Base-by-base conservation (phyloP, 2,797 vertebrate genomes). In the Dendrocincla tyrannina region DNA sequence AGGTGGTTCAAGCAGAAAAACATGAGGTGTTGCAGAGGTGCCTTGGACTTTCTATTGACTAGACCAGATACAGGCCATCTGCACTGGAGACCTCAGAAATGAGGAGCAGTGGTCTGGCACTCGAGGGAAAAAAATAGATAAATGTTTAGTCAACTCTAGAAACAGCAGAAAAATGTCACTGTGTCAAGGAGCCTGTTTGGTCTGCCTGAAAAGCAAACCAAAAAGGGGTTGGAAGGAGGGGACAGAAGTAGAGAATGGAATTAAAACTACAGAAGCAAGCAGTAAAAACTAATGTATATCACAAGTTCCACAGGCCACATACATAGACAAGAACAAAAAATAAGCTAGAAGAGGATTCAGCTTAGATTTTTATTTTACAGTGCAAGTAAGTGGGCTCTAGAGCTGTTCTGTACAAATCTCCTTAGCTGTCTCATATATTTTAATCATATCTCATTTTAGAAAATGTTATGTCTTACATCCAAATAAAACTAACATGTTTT, bases 371-470 rank as follows among this genome's bases (percentile, higher is more conserved):
- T 78, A 39, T 83, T 93, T 95, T 85, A 88, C 17, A 59, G 15
- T 62, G 39, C 42, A 52, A 56, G 17, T 22, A 82, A 91, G 42
- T 4, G 42, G 53, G 5, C 55, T 91, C 23, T 64, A 59, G 41
- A 81, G 27, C 70, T 75, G 10, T 85, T 90, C 28, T 50, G n/a
- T 81, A 56, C 49, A 89, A 87, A 90, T 88, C 74, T 91, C 49
- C 60, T 15, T 50, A 78, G 35, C 42, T 82, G 42, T 63, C 68
- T 87, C 75, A 37, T 93, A 74, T 18, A 56, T 81, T 96, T 96
- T 95, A 92, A 91, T 94, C 84, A 79, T 81, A 68, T 37, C 37
- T 78, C 41, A 49, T 67, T 93, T 89, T 79, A 49, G 67, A 91
- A 96, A 95, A 63, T 62, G 13, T 73, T 77, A 10, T 47, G 12